Evolutionary conservation across 2,888 invertebrate genomes (phyloP), one percentile per base, ranked within the genome.

Genomic region (Parelbella ahira): DNA sequence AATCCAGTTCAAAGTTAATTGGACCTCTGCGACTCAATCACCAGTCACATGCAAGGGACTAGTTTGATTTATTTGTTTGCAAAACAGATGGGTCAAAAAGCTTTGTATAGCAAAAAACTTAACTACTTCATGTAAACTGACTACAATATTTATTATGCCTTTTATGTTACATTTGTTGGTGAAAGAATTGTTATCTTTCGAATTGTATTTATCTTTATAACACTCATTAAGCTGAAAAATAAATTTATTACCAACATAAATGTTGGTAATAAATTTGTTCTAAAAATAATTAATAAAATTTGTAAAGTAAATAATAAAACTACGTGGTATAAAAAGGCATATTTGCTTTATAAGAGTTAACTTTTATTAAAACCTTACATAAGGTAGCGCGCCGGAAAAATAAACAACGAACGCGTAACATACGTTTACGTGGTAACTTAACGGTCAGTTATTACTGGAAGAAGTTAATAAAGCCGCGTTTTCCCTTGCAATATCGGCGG

Each of bases 21-120:
- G 76, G 68, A 60, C 58, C 60, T 54, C 52, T 56, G 54, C 56
- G 70, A 75, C 71, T 74, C 72, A 76, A 73, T 71, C 60, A 68
- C 68, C 63, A 60, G 55, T 51, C 53, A 55, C 54, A 61, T 54
- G 74, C 46, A 58, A 66, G 58, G 41, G 42, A 48, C 50, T 45
- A 47, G 47, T 48, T 54, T 51, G 50, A 58, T 55, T 55, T 55
- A 58, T 56, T 48, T 47, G 50, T 49, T 53, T 50, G 50, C 49
- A 48, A 53, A 57, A 49, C 46, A 54, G 34, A 13, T 28, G 42
- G 13, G 34, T 42, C 42, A 42, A 34, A 42, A 32, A 25, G 20
- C 20, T 28, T 6, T 4, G 6, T n/a, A 20, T 19, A 33, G 11
- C 28, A 42, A 34, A 42, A 42, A 34, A 15, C 8, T 8, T 25